Evolutionary conservation across 1,140 invertebrate species (phyloP), one percentile per base, ranked within the genome.

Genomic region (Arctopsyche grandis): DNA sequence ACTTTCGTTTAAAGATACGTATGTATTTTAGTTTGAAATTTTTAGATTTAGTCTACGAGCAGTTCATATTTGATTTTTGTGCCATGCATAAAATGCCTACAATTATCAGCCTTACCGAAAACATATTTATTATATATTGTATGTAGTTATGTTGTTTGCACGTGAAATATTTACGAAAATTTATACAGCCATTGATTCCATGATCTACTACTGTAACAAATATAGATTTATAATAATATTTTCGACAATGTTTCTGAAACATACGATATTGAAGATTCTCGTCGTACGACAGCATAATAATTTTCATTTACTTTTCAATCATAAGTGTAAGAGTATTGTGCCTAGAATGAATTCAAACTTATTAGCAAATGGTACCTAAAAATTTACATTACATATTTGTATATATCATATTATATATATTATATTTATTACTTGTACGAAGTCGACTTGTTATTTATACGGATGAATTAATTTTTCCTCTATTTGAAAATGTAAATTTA

Each of bases 321-420:
- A 52, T 66, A 66, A 66, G 12, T 66, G 22, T 66, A 66, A 66
- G 63, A 26, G 12, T 26, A 26, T 66, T 66, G 63, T 66, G 63
- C 63, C 63, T 66, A 66, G 63, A 66, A 26, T 26, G 63, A 66
- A 66, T 66, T 66, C 10, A 52, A 52, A 52, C 48, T 52, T 52
- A 52, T 52, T 52, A 5, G 10, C 1, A 3, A 52, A 66, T 21
- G 56, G 63, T 66, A 66, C 63, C 63, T 66, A 26, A 66, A 66
- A 60, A 60, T 60, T 21, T 60, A 19, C 14, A 60, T 60, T 19
- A 60, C n/a, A 60, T 38, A 38, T 19, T 26, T 66, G 63, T 66
- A 66, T 26, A 66, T 66, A 60, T 19, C 56, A n/a, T 60, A 60
- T 16, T 60, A 60, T 60, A 19, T 19, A 60, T 60, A 19, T 60